phyloP scores from a whole-genome alignment of 2,797 vertebrate species.

The Acanthurus lineatus region DNA sequence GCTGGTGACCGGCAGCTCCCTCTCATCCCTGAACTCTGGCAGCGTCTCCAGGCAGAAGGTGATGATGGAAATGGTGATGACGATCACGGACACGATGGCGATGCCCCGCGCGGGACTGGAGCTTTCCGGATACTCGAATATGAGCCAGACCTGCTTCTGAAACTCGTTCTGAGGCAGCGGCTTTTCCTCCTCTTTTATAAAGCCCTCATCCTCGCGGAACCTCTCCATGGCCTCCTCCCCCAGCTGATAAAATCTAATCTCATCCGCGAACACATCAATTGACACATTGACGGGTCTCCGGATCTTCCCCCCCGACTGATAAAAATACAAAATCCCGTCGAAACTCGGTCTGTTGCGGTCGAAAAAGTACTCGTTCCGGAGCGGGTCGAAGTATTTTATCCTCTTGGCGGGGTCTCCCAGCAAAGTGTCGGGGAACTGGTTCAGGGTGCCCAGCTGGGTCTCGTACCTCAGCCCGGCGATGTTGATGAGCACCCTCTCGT shows the following conservation, averaged over 20 bases:
- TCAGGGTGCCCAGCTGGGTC: conserved; percentile 94
- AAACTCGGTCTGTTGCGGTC: conserved; percentile 97
- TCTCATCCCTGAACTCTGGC: conserved; percentile 94
- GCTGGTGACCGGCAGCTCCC: conserved; percentile 86
- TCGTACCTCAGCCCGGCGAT: conserved; percentile 94
- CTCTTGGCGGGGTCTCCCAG: conserved; percentile 93
- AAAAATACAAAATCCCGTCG: conserved; percentile 95
- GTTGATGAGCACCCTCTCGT: conserved; percentile 94
- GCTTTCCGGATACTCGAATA: conserved; percentile 97
- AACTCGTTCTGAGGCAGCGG: conserved; percentile 92
- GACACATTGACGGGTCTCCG: conserved; percentile 95
- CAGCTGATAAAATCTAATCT: conserved; percentile 96
- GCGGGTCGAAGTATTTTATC: conserved; percentile 95
- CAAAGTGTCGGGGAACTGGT: conserved; percentile 94
- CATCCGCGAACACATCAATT: conserved; percentile 94
- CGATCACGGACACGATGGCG: conserved; percentile 95
- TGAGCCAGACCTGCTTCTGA: conserved; percentile 98
- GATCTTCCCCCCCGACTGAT: conserved; percentile 96
- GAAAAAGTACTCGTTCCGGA: conserved; percentile 98
- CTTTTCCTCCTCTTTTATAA: conserved; percentile 94
- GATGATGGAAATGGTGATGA: conserved; percentile 98
- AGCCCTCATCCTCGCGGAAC: conserved; percentile 96
- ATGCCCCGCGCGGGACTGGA: conserved; percentile 93
- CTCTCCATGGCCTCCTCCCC: conserved; percentile 95
- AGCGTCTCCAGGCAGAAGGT: conserved; percentile 97